Base-by-base conservation (phyloP, 2,797 vertebrate genomes). In the Pantherophis vulpinus region DNA sequence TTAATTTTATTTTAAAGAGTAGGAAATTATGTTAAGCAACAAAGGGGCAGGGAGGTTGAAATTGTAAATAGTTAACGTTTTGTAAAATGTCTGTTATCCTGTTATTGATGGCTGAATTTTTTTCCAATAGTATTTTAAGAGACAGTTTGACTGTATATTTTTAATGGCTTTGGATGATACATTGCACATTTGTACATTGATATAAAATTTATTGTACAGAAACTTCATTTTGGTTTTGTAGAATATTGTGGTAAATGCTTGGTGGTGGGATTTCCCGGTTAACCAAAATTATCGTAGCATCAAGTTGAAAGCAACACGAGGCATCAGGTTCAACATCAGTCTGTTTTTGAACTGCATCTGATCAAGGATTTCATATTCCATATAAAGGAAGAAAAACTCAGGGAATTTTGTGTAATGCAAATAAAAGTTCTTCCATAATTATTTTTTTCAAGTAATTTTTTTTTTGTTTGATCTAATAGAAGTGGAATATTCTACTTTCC, bases 401-500 rank as follows among this genome's bases (percentile, higher is more conserved):
- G 97, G 96, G 96, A 97, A 94, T 59, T 97, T 91, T 95, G 92
- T 95, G 88, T 95, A 96, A 96, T 96, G 87, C 93, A 97, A 95
- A 96, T 96, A 95, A 96, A 95, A 97, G 94, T 96, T 97, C 96
- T 98, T 97, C 96, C 95, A 74, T 95, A 96, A 87, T 32, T 56
- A 10, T 61, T 90, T 91, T 95, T 96, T 95, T 93, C 92, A 95
- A 94, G 94, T 96, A 91, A 96, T 96, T 92, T 92, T 94, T 94
- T 95, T 92, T 90, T 93, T 95, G 87, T 95, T 95, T 63, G 47
- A 56, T 95, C 42, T 4, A 95, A 37, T 96, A 94, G 95, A 89
- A 92, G 94, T 96, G 93, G 95, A 94, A 66, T 92, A 92, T 92
- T 95, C 87, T 93, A 12, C 87, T 96, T 96, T 95, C 88, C 25